Evolutionary conservation across 2,797 vertebrate species (phyloP).

Genomic region (Myotis daubentonii): DNA sequence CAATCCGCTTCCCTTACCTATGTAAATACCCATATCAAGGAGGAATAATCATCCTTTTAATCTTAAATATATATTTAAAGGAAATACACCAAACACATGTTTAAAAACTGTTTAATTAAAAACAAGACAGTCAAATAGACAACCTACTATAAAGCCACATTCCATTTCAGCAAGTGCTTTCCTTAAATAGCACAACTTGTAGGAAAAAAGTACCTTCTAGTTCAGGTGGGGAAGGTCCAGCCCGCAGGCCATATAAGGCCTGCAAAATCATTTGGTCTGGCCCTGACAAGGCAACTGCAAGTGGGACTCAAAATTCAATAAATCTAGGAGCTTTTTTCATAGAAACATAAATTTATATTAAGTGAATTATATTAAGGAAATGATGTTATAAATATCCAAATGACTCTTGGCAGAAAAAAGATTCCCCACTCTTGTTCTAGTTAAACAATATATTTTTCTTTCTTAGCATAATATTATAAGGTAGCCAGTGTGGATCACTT

Average conservation of each 20-base stretch:
- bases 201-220: not conserved
- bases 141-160: conserved; percentile 28
- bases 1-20: conserved; percentile 13
- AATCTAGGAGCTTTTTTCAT: no score
- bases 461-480: conserved; percentile 16
- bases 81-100: not conserved
- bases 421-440: not conserved
- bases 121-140: not conserved
- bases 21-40: not conserved
- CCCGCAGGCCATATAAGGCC: no score
- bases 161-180: conserved; percentile 51
- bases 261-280: no score
- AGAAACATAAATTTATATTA: no score
- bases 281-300: no score
- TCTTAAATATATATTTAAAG: not conserved
- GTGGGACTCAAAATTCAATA: no score
- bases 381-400: no score
- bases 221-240: not conserved
- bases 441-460: not conserved
- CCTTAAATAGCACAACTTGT: conserved; percentile 31
- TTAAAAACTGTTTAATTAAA: not conserved
- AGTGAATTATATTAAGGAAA: no score
- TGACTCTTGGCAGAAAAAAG: no score
- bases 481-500: not conserved
- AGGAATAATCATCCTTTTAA: not conserved